These are phyloP conservation scores for Centropus bengalensis DNA, from an alignment of 2,113 vertebrate genomes.

Conservation along the genomic window DNA sequence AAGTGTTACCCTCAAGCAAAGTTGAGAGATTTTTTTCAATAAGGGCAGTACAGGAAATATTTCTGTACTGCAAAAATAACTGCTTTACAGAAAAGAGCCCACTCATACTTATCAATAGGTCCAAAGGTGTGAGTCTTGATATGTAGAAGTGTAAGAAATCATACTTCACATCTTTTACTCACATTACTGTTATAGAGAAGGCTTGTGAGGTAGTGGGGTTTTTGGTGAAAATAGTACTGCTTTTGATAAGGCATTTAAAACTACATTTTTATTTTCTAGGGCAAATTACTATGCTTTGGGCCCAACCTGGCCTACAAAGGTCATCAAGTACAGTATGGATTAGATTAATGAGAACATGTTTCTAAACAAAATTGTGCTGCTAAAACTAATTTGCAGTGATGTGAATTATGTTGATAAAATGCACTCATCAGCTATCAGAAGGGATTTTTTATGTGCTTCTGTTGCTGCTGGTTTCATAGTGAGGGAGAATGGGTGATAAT, in stretches of 20 bases:
- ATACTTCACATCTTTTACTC: not conserved
- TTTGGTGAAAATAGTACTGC: not conserved
- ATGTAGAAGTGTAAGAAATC: not conserved
- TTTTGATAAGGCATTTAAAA: not conserved
- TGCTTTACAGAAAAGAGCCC: not conserved
- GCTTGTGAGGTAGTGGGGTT: fast-evolving
- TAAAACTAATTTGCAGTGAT: not conserved
- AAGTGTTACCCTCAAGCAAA: constrained; percentile 20
- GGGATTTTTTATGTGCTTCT: not conserved
- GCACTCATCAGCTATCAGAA: not conserved
- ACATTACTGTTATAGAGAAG: not conserved
- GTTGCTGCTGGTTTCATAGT: not conserved
- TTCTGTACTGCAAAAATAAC: not conserved
- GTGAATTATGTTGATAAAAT: not conserved
- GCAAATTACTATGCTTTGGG: not conserved
- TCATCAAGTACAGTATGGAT: not conserved
- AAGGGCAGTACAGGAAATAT: not conserved
- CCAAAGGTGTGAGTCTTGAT: not conserved
- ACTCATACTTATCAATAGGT: not conserved
- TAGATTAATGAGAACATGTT: not conserved
- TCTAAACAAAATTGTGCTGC: not conserved
- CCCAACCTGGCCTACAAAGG: not conserved
- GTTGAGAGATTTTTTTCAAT: not conserved
- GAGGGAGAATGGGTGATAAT: not conserved
- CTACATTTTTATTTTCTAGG: not conserved